phyloP scores from a whole-genome alignment of 2,888 invertebrate species.

The Unio pictorum region DNA sequence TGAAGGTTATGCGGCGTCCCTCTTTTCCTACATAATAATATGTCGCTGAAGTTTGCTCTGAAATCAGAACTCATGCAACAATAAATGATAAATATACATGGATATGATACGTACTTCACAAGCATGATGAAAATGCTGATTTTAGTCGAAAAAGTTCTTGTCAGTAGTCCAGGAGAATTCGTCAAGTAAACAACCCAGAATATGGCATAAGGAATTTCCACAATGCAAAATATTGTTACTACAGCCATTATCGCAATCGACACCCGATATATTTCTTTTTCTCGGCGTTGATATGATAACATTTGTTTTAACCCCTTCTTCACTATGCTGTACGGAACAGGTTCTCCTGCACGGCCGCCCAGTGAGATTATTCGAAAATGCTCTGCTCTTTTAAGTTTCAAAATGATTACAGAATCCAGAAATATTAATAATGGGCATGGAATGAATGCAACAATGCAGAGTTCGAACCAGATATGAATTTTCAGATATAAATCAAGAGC shows the following conservation, averaged over 20 bases:
- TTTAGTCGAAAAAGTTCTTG: conserved; percentile 15
- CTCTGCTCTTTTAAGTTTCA: conserved; percentile 20
- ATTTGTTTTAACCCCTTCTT: background rate
- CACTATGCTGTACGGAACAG: background rate
- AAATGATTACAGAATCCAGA: conserved; percentile 22
- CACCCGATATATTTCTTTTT: background rate
- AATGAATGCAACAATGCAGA: conserved; percentile 21
- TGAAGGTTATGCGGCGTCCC: too few relatives aligned
- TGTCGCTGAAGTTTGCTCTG: conserved; percentile 10
- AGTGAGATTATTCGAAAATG: conserved; percentile 6
- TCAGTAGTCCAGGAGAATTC: conserved; percentile 18
- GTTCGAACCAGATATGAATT: conserved; percentile 24
- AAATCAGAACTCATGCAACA: conserved; percentile 28
- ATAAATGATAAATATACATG: conserved; percentile 21
- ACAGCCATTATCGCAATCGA: conserved; percentile 18
- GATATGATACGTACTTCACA: conserved; percentile 25
- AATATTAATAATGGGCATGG: conserved; percentile 29
- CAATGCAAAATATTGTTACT: conserved; percentile 28
- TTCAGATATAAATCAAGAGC: conserved; percentile 3
- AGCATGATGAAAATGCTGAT: conserved; percentile 19
- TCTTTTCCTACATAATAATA: too few relatives aligned
- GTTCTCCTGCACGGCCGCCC: background rate
- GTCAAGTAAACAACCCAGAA: conserved; percentile 16
- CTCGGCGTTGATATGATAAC: background rate
- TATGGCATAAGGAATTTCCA: conserved; percentile 29